A percentile compares a stretch with the other conserved stretches of the same genome.
Conservation (phyloP, 2,888 invertebrate genomes). For the Stenurella melanura region DNA sequence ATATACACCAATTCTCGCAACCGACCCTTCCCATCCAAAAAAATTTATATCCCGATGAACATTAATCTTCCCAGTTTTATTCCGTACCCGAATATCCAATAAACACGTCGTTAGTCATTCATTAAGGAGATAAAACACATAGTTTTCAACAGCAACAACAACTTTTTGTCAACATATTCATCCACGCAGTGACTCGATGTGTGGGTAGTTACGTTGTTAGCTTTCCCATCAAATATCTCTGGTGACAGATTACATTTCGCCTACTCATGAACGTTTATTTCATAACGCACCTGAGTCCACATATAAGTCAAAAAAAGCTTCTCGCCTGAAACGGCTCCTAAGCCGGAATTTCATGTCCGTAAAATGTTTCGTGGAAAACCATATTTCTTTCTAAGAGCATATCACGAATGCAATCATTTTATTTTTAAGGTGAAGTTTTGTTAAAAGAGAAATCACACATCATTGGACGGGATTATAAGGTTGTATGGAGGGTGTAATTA, state of each 20-base stretch:
- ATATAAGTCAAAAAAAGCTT: neutral
- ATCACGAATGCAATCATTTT: neutral
- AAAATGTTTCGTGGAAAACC: neutral
- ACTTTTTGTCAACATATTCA: neutral
- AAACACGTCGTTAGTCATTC: no score
- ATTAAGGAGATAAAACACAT: no score
- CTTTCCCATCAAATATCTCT: neutral
- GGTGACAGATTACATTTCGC: neutral
- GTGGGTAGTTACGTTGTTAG: constrained; percentile 1
- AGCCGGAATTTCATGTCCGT: neutral
- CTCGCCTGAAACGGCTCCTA: neutral
- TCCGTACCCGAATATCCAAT: no score
- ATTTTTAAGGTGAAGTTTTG: neutral
- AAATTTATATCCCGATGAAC: no score
- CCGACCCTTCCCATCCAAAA: no score
- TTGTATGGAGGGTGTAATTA: no score
- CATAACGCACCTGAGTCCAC: constrained; percentile 2
- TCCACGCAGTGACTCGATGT: neutral
- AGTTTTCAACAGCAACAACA: neutral
- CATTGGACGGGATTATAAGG: neutral
- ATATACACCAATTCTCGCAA: no score
- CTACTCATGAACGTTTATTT: constrained; percentile 2
- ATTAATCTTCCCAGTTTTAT: no score
- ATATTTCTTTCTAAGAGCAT: neutral
- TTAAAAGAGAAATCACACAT: neutral